Percentiles rank a stretch among this genome's conserved stretches.
These are phyloP conservation scores for Theristicus caerulescens DNA, from an alignment of 2,113 vertebrate genomes.

Conservation along the genomic window DNA sequence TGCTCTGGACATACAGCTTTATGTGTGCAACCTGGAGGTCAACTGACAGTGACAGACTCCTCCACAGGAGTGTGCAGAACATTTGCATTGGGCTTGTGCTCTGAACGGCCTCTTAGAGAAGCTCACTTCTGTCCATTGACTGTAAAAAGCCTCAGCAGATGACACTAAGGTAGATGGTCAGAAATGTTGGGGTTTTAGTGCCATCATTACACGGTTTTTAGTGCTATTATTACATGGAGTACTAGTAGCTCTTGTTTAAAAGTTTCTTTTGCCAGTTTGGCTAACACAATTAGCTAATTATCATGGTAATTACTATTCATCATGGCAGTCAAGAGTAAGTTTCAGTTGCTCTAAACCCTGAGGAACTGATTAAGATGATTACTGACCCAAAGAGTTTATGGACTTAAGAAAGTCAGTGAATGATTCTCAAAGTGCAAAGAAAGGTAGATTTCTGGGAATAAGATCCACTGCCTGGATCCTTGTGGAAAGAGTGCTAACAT, in stretches of 20 bases:
- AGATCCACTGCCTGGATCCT: not conserved
- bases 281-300: not conserved
- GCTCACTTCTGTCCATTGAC: not conserved
- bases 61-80: fast-evolving
- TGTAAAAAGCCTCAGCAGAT: not conserved
- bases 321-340: not conserved
- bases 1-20: not conserved
- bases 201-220: not conserved
- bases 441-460: not conserved
- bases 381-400: not conserved
- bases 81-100: not conserved
- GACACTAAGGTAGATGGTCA: not conserved
- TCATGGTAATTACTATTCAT: not conserved
- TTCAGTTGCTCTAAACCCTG: not conserved
- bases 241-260: not conserved
- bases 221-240: not conserved
- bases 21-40: not conserved
- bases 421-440: not conserved
- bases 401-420: not conserved
- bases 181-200: not conserved
- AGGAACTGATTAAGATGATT: not conserved
- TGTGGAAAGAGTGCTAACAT: not conserved
- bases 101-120: not conserved
- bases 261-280: not conserved
- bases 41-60: not conserved